Evolutionary conservation across 2,888 invertebrate species (phyloP), one percentile per base, ranked within the genome.

Genomic region (Thecocarcelia acutangulata): DNA sequence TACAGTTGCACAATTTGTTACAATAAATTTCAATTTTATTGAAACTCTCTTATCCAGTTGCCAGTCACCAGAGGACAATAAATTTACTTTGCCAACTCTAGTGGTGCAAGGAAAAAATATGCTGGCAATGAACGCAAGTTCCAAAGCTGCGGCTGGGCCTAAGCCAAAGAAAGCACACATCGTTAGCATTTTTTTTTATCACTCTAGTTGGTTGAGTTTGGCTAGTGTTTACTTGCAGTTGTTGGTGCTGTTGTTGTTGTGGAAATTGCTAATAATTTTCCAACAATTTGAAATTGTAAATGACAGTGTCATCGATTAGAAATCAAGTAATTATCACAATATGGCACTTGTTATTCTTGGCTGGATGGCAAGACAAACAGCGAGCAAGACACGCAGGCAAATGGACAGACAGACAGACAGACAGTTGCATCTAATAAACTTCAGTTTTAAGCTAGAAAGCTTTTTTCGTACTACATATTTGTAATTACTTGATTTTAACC

Each of bases 321-420:
- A 82, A 82, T 82, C 82, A 74, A 78, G 78, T 82, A 82, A 82
- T 82, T 82, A 82, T 82, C 82, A 82, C 82, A 82, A 82, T 82
- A 70, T 82, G 82, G 82, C 82, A 82, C 82, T 82, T 82, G 82
- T 66, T 82, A 59, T 73, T 64, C 54, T 74, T 75, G 52, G 68
- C 66, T 52, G 52, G 75, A 33, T 68, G 75, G 15, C 42, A 40
- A 44, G 52, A 33, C 59, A 52, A 68, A 52, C 24, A 44, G 9
- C 28, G n/a, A 33, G 28, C 54, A 8, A 46, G 46, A 58, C 17
- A 28, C 8, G 15, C 24, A 15, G 24, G 13, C 24, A 28, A 37
- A 12, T 19, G 3, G 19, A 40, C 15, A 3, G 40, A 48, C 9
- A 15, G 17, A 33, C 2, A 54, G n/a, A n/a, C n/a, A n/a, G n/a